Base-by-base conservation (phyloP, 2,113 vertebrate genomes). In the Microcebus jonahi region DNA sequence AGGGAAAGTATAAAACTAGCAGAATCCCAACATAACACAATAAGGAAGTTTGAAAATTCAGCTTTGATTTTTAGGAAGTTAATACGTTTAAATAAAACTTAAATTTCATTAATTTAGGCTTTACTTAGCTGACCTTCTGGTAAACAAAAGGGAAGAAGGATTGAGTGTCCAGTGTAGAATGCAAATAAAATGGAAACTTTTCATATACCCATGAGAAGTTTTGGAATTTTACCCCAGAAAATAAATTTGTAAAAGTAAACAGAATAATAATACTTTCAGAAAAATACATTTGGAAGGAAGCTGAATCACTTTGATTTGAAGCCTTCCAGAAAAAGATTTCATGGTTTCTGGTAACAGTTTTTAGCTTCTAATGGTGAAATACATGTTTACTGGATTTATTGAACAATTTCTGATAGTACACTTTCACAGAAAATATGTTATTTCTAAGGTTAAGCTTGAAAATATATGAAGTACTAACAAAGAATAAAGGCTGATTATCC, bases 381-480 rank as follows among this genome's bases (percentile, higher is more conserved):
- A 25, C 5, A 13, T 42, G 20, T 53, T 57, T 96, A 48, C 10
- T 13, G n/a, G 31, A 57, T 61, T 88, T 94, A 59, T 21, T 20
- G 13, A 65, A 79, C 6, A 67, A 63, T 57, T 89, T 77, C 48
- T 5, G 29, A 23, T n/a, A 88, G 81, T 45, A 23, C 8, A 59
- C 5, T 85, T 75, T 67, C 31, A 82, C 25, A 65, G 18, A 65
- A 83, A 55, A 61, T 65, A 68, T 21, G 10, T 55, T 90, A 36
- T 31, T 90, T 91, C 82, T 82, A 76, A 94, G 50, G 59, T 68
- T 92, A 83, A 59, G 14, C 20, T 83, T 67, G 68, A 68, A 88
- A 68, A 92, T 83, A 20, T 21, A 17, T 68, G 55, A 48, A 36
- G 18, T 63, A 36, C 8, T 82, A 83, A 55, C 27, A 82, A 70